Percentiles rank a stretch among this genome's conserved stretches.
phyloP scores from a whole-genome alignment of 1,140 invertebrate genomes.

The Bombus turneri region DNA sequence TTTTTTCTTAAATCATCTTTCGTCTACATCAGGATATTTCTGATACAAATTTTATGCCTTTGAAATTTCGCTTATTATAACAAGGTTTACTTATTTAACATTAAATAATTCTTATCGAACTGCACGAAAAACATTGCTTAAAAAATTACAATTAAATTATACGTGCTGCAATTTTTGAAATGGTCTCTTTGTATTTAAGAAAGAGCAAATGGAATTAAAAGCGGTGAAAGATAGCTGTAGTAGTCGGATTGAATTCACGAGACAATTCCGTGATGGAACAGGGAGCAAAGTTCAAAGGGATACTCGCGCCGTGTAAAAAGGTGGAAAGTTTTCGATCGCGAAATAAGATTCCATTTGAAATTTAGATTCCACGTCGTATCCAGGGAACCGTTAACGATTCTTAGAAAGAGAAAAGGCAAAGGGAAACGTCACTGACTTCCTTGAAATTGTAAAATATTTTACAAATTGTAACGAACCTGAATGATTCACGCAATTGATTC shows the following conservation, averaged over 20 bases:
- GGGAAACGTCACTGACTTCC: background rate
- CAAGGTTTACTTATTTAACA: too few relatives aligned
- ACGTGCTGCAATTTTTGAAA: background rate
- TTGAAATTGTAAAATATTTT: background rate
- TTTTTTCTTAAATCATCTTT: background rate
- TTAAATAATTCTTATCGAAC: too few relatives aligned
- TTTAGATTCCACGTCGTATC: conserved; percentile 25
- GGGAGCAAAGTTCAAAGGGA: conserved; percentile 34
- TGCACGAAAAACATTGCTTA: background rate
- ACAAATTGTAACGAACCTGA: background rate
- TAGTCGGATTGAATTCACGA: conserved; percentile 15
- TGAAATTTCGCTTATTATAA: too few relatives aligned
- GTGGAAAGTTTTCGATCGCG: conserved; percentile 35
- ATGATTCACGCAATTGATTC: background rate
- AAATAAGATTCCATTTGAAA: conserved; percentile 51
- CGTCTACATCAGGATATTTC: too few relatives aligned
- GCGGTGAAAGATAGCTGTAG: background rate
- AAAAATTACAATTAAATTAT: background rate
- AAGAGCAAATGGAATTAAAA: conserved; percentile 2
- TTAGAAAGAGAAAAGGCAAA: background rate
- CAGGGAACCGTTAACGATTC: conserved; percentile 7
- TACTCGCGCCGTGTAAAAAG: background rate
- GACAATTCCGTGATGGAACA: background rate
- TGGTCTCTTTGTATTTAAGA: background rate
- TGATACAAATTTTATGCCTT: background rate